Base-by-base conservation (phyloP, 2,113 vertebrate species). In the Pica pica region DNA sequence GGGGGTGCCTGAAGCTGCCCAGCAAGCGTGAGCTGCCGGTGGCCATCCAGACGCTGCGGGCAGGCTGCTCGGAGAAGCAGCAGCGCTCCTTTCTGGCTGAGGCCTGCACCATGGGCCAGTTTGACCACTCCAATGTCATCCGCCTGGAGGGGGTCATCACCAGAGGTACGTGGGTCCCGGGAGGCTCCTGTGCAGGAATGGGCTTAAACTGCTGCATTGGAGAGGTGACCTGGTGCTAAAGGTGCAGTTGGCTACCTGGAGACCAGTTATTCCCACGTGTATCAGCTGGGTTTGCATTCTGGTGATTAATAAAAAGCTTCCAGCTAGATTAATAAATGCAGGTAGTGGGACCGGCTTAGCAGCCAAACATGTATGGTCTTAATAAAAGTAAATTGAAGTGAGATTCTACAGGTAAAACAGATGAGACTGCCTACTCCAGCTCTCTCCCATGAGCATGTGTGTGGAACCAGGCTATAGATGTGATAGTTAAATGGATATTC, bases 111-210 rank as follows among this genome's bases (percentile, higher is more conserved):
- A 98, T 99, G 94, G 99, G 99, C 35, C 99, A 99, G 98, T 99
- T 99, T 1, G 99, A 99, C 95, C 99, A 99, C 50, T 93, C 98
- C 96, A 99, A 99, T 5, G 97, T 99, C 85, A 97, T 99, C 93
- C 98, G 99, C 26, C 98, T 99, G 61, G 99, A 99, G 91, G 99
- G 99, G 1, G 99, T 99, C 41, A 97, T 99, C 97, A 99, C 99
- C 92, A 97, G 98, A 95, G 99, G 99, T 99, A 85, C 82, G 52
- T 16, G 37, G 17, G 4, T 5, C 16, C 27, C 1, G 1, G 49
- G 27, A 15, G 42, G 20, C 20, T 53, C 46, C 22, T 4, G 3
- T 5, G 50, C 41, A 23, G 52, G 22, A 26, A 0, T 0, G 28
- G 8, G 27, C 10, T 39, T 1, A 0, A 9, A 10, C 10, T 28